phyloP scores from a whole-genome alignment of 2,888 invertebrate species.

The Nasonovia ribisnigri region DNA sequence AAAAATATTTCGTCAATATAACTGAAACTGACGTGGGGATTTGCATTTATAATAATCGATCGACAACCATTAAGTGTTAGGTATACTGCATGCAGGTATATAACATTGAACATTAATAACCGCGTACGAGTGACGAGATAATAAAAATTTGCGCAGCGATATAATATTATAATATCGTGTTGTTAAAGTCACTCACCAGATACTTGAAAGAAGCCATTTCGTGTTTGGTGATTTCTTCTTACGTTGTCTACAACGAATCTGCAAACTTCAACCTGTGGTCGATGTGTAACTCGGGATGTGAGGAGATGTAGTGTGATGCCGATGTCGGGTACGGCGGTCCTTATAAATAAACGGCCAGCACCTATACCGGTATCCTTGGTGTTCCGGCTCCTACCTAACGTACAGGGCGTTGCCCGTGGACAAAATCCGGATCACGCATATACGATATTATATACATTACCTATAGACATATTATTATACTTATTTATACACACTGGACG shows the following conservation, averaged over 20 bases:
- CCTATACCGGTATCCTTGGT: neutral
- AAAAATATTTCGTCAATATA: neutral
- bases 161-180: neutral
- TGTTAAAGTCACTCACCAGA: constrained; percentile 21
- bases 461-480: too few species aligned
- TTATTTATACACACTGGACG: neutral
- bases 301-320: neutral
- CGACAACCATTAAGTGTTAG: neutral
- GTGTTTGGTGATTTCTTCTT: constrained; percentile 19
- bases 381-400: neutral
- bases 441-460: neutral
- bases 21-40: neutral
- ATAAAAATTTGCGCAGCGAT: too few species aligned
- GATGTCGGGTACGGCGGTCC: neutral
- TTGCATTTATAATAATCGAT: neutral
- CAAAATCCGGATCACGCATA: constrained; percentile 2
- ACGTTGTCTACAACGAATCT: constrained; percentile 5
- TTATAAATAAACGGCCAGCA: neutral
- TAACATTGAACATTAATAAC: neutral
- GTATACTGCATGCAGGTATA: neutral
- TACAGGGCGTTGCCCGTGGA: neutral
- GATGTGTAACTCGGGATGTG: neutral
- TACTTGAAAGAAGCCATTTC: constrained; percentile 48
- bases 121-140: too few species aligned
- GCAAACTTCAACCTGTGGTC: constrained; percentile 44